Conservation (phyloP, 2,113 vertebrate genomes). For the Pelobates fuscus region DNA sequence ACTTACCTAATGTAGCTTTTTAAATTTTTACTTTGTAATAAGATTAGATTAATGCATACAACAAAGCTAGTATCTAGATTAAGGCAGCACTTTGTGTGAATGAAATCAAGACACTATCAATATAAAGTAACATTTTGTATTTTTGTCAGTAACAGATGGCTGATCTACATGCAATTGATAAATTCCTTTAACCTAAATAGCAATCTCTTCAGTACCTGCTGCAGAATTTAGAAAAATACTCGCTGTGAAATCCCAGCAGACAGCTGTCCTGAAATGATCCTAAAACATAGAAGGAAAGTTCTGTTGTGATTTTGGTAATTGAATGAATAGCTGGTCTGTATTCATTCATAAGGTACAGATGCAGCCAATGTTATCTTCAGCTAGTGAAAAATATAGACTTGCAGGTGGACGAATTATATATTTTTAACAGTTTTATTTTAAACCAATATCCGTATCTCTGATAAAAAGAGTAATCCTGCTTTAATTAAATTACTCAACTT, state of each 20-base stretch:
- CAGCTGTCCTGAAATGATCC: slow-evolving; percentile 41
- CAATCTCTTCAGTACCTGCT: slow-evolving; percentile 32
- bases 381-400: no score
- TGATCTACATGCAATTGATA: slow-evolving; percentile 36
- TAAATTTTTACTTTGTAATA: no score
- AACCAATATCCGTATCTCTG: no score
- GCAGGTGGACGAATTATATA: no score
- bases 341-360: background rate
- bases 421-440: no score
- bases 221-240: slow-evolving; percentile 16
- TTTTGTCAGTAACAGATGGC: slow-evolving; percentile 39
- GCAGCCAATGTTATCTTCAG: slow-evolving; percentile 7
- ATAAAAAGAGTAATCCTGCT: no score
- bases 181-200: slow-evolving; percentile 32
- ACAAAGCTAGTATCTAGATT: no score
- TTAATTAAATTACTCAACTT: no score
- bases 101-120: background rate
- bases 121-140: background rate
- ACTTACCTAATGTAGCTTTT: no score
- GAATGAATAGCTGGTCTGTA: slow-evolving; percentile 11
- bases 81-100: background rate
- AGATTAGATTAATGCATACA: no score
- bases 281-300: background rate
- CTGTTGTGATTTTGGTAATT: slow-evolving; percentile 10
- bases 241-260: slow-evolving; percentile 28